Base-by-base conservation (phyloP, 2,888 invertebrate genomes). In the Acleris cristana region DNA sequence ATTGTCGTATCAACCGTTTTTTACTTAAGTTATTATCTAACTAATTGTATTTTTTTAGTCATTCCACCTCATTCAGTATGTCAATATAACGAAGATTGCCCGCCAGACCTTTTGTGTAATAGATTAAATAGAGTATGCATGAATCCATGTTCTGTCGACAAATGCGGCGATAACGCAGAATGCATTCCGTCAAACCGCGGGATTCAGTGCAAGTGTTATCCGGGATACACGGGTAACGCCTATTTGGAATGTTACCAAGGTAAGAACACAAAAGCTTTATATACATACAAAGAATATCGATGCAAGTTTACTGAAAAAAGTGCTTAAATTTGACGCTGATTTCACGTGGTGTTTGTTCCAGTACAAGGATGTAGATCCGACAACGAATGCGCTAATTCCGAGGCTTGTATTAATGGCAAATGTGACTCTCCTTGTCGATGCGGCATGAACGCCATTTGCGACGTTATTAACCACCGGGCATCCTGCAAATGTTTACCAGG, bases 71-170 rank as follows among this genome's bases (percentile, higher is more conserved):
- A 84, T 76, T 88, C 90, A 73, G 94, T 97, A 61, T 98, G 98
- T 83, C 97, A 97, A 84, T 97, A 97, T 86, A 97, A 98, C 80
- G 97, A 97, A 92, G 97, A 98, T 80, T 98, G 98, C 82, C 97
- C 97, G 64, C 96, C 96, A n/a, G 95, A 96, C 78, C 95, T 96
- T 77, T 91, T 97, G 23, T 98, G 98, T 83, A 97, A 98, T 86
- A 94, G 97, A 74, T 89, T 97, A 59, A 97, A 97, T 80, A 94
- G 97, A 81, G 94, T 96, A 58, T 98, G 98, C 82, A 96, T 97
- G 73, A 97, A 95, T 84, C 97, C 97, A 2, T 97, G 97, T 81
- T 93, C 94, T 74, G 95, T 95, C 74, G 95, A 96, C 81, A 95
- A 96, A 55, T 97, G 97, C 79, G 97, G 97, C 48, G 95, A 96